Evolutionary conservation across 2,888 invertebrate genomes (phyloP).

Genomic region (Cistogaster globosa): DNA sequence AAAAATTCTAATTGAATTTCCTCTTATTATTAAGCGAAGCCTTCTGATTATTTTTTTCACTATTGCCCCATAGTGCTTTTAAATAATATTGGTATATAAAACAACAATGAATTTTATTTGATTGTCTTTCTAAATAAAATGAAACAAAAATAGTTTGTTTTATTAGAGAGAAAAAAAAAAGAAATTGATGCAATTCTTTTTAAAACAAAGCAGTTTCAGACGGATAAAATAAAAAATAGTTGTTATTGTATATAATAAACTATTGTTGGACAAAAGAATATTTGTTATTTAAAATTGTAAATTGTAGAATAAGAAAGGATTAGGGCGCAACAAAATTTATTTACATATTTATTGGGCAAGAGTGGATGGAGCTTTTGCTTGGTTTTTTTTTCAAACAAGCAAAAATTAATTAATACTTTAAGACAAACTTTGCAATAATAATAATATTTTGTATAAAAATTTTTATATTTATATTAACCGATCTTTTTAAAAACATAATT

Average conservation of each 20-base stretch:
- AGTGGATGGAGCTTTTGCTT: no score
- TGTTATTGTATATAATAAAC: constrained; percentile 7
- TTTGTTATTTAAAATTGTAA: neutral
- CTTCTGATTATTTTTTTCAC: neutral
- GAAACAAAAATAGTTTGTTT: constrained; percentile 53
- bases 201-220: constrained; percentile 49
- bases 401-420: no score
- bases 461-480: no score
- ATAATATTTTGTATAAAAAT: no score
- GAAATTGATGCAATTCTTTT: constrained; percentile 50
- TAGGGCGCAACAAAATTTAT: neutral
- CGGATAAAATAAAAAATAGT: constrained; percentile 41
- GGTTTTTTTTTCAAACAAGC: no score
- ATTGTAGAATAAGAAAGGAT: neutral
- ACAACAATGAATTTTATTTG: constrained; percentile 20
- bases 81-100: constrained; percentile 22
- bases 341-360: neutral
- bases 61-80: constrained; percentile 8
- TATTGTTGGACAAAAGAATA: constrained; percentile 33
- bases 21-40: neutral
- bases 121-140: constrained; percentile 33
- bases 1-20: no score
- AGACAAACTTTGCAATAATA: no score
- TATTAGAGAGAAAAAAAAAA: no score
- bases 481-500: no score